Evolutionary conservation across 2,113 vertebrate genomes (phyloP), one percentile per base, ranked within the genome.

Genomic region (Hypanus sabinus): DNA sequence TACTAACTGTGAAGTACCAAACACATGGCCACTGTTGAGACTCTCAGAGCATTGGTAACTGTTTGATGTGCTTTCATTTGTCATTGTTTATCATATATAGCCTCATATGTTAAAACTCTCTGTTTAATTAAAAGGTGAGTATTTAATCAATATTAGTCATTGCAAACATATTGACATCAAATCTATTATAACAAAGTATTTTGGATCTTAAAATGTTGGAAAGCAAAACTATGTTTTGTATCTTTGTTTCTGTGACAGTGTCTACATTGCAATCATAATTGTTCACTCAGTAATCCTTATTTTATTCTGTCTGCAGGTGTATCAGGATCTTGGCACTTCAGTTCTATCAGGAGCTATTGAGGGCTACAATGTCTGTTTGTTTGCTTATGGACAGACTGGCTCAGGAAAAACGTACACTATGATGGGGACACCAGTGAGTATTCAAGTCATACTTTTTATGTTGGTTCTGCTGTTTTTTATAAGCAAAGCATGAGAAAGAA

Each of bases 321-420:
- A 99, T 96, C 98, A 98, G 96, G 99, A 99, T 95, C 97, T 99
- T 96, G 99, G 99, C 27, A 97, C 97, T 94, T 98, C 97, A 9
- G 98, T 99, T 68, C 96, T 99, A 92, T 97, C 98, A 0, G 98
- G 97, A 95, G 99, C 98, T 5, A 97, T 97, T 57, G 96, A 96
- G 96, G 99, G 99, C 94, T 99, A 99, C 96, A 99, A 99, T n/a
- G 98, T 99, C 94, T 99, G 99, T 95, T 97, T 99, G 94, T 99
- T 99, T 96, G 99, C 99, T 4, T 99, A 99, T 92, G 99, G 99
- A 93, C 99, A 99, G 96, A 99, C 99, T 0, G 99, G 99, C 95
- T 99, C 99, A 93, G 99, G 99, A 94, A 99, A 99, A 96, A 99
- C 99, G 0, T 98, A 99, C 94, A 99, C 99, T 94, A 99, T 99